Base-by-base conservation (phyloP, 2,888 invertebrate genomes). In the Tinea semifulvella region DNA sequence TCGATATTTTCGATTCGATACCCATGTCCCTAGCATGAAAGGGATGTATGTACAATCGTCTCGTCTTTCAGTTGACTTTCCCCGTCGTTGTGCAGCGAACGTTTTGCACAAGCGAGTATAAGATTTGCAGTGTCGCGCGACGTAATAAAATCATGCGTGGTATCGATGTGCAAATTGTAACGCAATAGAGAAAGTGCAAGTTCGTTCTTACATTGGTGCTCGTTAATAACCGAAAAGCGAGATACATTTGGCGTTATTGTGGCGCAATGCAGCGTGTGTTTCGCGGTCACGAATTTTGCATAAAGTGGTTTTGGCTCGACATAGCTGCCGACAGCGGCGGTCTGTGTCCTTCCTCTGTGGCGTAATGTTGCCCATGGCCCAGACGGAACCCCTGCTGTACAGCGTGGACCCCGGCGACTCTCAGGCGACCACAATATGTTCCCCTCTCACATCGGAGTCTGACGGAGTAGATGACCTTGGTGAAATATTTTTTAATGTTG, bases 41-140 rank as follows among this genome's bases (percentile, higher is more conserved):
- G 74, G 79, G 79, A 77, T 73, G 69, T 73, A 71, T 72, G 71
- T 76, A 79, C 79, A 76, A 76, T 71, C 70, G 72, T 77, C 79
- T 79, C 79, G 77, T 75, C 77, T 79, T 77, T 77, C 79, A 80
- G 79, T 80, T 79, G 79, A 79, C 79, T 80, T 80, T 79, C 77
- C 77, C 75, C 79, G 73, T 71, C 72, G 77, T 75, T 76, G 74
- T 72, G 76, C 70, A 68, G 77, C 68, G 77, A 79, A 79, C 79
- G 79, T 76, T 79, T 79, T 72, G 75, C 74, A 69, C 73, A 68
- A 68, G 25, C 19, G 65, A 71, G 70, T 73, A 74, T 73, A 75
- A 67, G 62, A 72, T 72, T 73, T 72, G 72, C 75, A 71, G 63
- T 72, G 69, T 70, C 70, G 73, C 44, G 45, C 44, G 45, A 75